Conservation (phyloP, 30 jellyfish, hydroid and myxozoan genomes). For the Pelagia noctiluca region DNA sequence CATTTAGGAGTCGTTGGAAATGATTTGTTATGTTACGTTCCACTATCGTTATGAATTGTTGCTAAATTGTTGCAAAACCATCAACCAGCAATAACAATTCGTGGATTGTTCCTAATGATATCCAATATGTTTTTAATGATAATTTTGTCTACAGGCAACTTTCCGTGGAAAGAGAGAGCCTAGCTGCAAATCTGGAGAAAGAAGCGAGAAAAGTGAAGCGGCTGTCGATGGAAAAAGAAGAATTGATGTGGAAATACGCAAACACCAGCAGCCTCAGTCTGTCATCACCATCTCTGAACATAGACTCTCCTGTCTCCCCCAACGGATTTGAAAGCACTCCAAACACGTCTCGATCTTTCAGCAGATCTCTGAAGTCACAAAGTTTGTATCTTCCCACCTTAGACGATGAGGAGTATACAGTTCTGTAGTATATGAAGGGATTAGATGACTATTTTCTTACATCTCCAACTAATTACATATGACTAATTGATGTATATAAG, state of each 20-base stretch:
- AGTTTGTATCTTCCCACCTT: constrained; percentile 75
- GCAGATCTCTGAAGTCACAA: constrained; percentile 53
- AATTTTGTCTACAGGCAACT: constrained; percentile 71
- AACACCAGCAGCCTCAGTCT: constrained; percentile 71
- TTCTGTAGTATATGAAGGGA: neutral
- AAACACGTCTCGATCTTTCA: constrained; percentile 48
- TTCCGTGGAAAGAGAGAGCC: constrained; percentile 91
- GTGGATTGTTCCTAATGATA: neutral
- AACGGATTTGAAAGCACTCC: constrained; percentile 81
- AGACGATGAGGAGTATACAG: constrained; percentile 76
- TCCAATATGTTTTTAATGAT: neutral
- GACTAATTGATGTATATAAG: too few species aligned
- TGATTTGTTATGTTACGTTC: too few species aligned
- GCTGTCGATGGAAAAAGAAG: constrained; percentile 97
- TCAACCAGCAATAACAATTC: too few species aligned
- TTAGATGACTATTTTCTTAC: neutral
- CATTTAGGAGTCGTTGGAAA: too few species aligned
- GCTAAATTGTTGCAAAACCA: too few species aligned
- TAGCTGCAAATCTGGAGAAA: constrained; percentile 78
- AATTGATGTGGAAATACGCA: constrained; percentile 93
- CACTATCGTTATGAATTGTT: too few species aligned
- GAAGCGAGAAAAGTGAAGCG: constrained; percentile 88
- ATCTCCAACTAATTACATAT: neutral
- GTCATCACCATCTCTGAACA: constrained; percentile 73
- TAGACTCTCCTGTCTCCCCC: constrained; percentile 53